These are phyloP conservation scores for Dendroctonus valens DNA, from an alignment of 1,140 invertebrate species.

Conservation along the genomic window DNA sequence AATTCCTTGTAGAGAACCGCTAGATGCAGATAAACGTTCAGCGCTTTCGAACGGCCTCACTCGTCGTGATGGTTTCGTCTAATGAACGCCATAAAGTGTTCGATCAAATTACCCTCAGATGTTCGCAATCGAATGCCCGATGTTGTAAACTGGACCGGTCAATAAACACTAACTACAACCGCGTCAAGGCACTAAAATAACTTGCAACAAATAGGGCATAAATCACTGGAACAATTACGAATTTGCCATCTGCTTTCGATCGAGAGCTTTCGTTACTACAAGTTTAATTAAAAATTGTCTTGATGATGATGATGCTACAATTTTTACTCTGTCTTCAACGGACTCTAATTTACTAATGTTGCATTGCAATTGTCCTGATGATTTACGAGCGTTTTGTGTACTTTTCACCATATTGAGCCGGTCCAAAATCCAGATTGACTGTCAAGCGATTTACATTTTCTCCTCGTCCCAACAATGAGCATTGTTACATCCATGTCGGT, in stretches of 20 bases:
- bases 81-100: slow-evolving; percentile 43
- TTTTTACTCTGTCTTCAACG: too few relatives aligned
- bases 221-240: slow-evolving; percentile 6
- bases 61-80: slow-evolving; percentile 41
- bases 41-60: slow-evolving; percentile 28
- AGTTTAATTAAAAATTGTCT: too few relatives aligned
- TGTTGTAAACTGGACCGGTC: slow-evolving; percentile 15
- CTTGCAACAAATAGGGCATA: slow-evolving; percentile 9
- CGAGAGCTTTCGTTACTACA: too few relatives aligned
- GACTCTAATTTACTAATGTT: too few relatives aligned
- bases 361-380: too few relatives aligned
- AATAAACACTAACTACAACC: slow-evolving; percentile 18
- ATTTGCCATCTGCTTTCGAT: background rate
- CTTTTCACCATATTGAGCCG: background rate
- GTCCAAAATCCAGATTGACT: background rate
- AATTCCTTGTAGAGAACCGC: slow-evolving; percentile 47
- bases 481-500: slow-evolving; percentile 32
- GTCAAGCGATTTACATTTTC: too few relatives aligned
- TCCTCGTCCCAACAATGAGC: slow-evolving; percentile 31
- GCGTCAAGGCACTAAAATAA: slow-evolving; percentile 15
- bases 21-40: slow-evolving; percentile 44
- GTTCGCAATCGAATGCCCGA: slow-evolving; percentile 21
- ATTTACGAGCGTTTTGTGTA: too few relatives aligned
- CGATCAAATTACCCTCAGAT: slow-evolving; percentile 36
- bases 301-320: too few relatives aligned